These are phyloP conservation scores for Halcyon smyrnensis DNA, from an alignment of 2,797 vertebrate genomes.

Conservation along the genomic window DNA sequence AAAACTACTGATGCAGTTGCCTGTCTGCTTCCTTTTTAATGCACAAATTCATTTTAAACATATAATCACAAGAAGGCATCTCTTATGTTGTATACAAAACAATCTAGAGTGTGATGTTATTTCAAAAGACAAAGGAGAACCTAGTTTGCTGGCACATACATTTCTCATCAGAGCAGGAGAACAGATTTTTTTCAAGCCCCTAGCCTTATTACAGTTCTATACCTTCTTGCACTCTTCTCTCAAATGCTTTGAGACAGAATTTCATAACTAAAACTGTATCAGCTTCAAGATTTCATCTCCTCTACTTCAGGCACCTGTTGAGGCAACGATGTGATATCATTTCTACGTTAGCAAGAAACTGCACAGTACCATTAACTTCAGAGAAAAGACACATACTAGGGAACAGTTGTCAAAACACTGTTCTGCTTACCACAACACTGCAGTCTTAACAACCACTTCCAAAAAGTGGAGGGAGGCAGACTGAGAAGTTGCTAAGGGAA, in stretches of 20 bases:
- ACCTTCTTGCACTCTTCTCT: background rate
- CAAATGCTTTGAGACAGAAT: background rate
- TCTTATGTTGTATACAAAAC: background rate
- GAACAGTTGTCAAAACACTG: background rate
- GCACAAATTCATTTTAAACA: background rate
- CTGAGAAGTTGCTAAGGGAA: background rate
- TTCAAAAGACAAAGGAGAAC: background rate
- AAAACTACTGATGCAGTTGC: background rate
- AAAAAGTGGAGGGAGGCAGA: background rate
- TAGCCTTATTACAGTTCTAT: background rate
- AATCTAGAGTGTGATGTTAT: background rate
- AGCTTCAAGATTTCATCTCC: background rate
- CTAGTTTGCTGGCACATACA: background rate
- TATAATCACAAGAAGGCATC: background rate
- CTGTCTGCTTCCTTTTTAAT: background rate
- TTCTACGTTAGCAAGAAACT: background rate
- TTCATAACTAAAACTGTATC: background rate
- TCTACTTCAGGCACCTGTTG: background rate
- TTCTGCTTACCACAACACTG: background rate
- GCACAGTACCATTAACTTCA: background rate
- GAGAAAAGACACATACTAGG: background rate
- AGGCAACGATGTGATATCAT: fast-evolving
- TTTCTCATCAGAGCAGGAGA: background rate
- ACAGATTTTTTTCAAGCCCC: background rate
- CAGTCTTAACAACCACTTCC: background rate